Base-by-base conservation (phyloP, 64 coral and sea anemone species). In the Dendronephthya gigantea region DNA sequence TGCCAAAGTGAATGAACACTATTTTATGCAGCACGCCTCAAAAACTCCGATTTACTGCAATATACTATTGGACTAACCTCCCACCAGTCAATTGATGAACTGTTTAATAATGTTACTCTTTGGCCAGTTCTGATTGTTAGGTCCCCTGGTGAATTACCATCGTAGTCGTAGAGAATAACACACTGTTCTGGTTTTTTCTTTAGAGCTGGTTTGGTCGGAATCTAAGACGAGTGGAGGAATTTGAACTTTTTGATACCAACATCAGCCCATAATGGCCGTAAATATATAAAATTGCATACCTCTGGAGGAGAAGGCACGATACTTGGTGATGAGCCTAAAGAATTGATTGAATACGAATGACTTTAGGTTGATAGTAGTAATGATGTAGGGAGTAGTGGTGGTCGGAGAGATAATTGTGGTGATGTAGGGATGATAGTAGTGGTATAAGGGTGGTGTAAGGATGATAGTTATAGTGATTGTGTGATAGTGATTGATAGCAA, bases 31-130 rank as follows among this genome's bases (percentile, higher is more conserved):
- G n/a, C n/a, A n/a, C n/a, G n/a, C n/a, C n/a, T n/a, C n/a, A n/a
- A n/a, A n/a, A n/a, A n/a, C n/a, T n/a, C n/a, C n/a, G n/a, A n/a
- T n/a, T n/a, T n/a, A n/a, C n/a, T n/a, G n/a, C n/a, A n/a, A 66
- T 66, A 2, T 66, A 22, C 29, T 22, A n/a, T 4, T 39, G 37
- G 56, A 83, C 88, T 35, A 74, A 90, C 92, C 43, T 98, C 95
- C 95, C 95, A 98, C 95, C 95, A 98, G 68, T 93, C 91, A 39
- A 88, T 69, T 50, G 93, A 89, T 40, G 92, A 86, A 50, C 82
- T 93, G 76, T 93, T 98, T 13, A 88, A 62, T 48, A 98, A 76
- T 59, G 51, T 45, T 22, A 98, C 81, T 58, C 84, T 93, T 37
- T 98, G 89, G 4, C 95, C 95, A 50, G 95, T 92, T 51, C 92